Base-by-base conservation (phyloP, 2,113 vertebrate species). In the Corythornis cristatus region DNA sequence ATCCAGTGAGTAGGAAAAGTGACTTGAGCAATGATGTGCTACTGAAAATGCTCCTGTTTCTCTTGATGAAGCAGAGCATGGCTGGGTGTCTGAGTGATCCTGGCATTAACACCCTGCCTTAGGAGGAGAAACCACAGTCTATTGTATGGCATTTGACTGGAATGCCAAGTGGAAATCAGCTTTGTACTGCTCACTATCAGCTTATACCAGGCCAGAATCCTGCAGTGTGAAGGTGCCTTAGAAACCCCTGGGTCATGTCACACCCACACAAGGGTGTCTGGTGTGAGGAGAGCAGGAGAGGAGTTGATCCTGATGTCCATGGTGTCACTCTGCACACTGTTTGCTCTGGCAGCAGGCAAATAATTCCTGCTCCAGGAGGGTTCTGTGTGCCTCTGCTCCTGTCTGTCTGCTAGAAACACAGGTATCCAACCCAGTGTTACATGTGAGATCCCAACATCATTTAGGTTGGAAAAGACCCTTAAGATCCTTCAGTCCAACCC, bases 391-490 rank as follows among this genome's bases (percentile, higher is more conserved):
- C 10, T 94, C 95, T 22, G n/a, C 76, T 98, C 21, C 97, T 67
- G 93, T 97, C 91, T 97, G 95, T 64, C 95, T 96, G 58, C 93
- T 97, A 31, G 98, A 97, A 94, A 97, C 97, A 80, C 97, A 97
- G 97, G 96, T 97, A 74, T 35, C 53, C 20, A 19, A 29, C 4
- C 18, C 28, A 31, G 16, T 17, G 9, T 31, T 14, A 14, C 8
- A 20, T 8, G 5, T 20, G 23, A 64, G 12, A 72, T 48, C 33
- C 22, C 15, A 23, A 11, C 11, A 23, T 8, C 3, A 57, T 71
- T 74, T 20, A 15, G n/a, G 15, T 35, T 74, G 68, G 68, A 53
- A 40, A 67, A 82, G 48, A 61, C 15, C 33, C 48, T n/a, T 56
- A 9, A 50, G 35, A 31, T 37, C 58, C 51, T 40, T 26, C 15